Percentiles rank a stretch among this genome's conserved stretches.
Evolutionary conservation across 2,113 vertebrate genomes (phyloP).

Genomic region (Tachysurus vachellii): DNA sequence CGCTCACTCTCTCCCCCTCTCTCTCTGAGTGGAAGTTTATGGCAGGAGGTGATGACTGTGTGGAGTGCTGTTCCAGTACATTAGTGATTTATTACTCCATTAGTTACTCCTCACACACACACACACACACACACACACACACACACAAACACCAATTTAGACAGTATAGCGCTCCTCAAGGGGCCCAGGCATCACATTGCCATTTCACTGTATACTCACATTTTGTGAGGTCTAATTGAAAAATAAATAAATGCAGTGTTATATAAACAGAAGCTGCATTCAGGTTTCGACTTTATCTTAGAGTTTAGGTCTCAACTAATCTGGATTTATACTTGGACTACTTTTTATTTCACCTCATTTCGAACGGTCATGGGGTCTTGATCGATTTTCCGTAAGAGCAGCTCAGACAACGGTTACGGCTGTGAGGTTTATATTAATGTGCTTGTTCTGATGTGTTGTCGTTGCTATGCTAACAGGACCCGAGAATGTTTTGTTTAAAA

Average conservation of each 20-base stretch:
- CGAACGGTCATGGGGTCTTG: background rate
- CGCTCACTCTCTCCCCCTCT: background rate
- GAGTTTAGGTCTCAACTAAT: background rate
- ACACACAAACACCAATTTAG: conserved; percentile 33
- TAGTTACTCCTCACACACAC: conserved; percentile 36
- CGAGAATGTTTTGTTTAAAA: no score
- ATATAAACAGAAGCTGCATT: background rate
- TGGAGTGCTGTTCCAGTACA: conserved; percentile 42
- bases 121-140: background rate
- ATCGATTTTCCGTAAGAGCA: background rate
- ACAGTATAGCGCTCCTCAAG: conserved; percentile 19
- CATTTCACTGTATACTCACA: background rate
- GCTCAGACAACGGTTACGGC: background rate
- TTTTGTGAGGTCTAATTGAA: conserved; percentile 25
- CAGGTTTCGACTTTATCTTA: background rate
- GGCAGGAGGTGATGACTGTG: conserved; percentile 40
- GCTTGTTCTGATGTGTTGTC: background rate
- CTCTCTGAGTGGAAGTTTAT: conserved; percentile 40
- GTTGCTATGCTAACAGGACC: background rate
- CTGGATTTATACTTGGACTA: background rate
- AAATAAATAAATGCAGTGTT: background rate
- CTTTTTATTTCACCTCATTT: background rate
- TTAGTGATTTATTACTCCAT: conserved; percentile 45
- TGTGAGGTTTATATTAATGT: background rate
- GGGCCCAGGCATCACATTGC: background rate